Evolutionary conservation across 2,113 vertebrate species (phyloP).

Genomic region (Pagrus major): DNA sequence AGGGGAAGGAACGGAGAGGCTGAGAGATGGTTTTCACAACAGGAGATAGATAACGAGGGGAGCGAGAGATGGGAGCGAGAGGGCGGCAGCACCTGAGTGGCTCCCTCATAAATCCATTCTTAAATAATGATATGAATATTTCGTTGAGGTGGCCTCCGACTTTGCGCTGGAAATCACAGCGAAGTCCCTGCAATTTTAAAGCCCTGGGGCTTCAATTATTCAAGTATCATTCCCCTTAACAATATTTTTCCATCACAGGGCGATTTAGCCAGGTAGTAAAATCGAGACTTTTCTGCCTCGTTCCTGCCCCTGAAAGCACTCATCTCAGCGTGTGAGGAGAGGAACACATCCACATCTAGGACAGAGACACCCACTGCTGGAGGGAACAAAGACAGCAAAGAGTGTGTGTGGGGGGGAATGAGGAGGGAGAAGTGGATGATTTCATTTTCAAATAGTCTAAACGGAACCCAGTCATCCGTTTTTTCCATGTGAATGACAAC

Average conservation of each 20-base stretch:
- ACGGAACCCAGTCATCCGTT: slow-evolving; percentile 24
- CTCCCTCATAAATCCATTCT: slow-evolving; percentile 66
- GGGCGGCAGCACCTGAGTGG: slow-evolving; percentile 53
- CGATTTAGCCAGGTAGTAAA: slow-evolving; percentile 80
- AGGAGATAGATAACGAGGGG: neutral
- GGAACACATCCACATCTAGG: slow-evolving; percentile 74
- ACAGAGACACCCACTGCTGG: slow-evolving; percentile 62
- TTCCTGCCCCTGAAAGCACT: slow-evolving; percentile 79
- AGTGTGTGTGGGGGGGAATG: neutral
- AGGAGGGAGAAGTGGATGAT: slow-evolving; percentile 8
- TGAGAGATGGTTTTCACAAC: slow-evolving; percentile 24
- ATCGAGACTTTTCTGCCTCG: slow-evolving; percentile 62
- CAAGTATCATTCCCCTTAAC: slow-evolving; percentile 80
- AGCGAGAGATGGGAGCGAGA: slow-evolving; percentile 8
- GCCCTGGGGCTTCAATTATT: slow-evolving; percentile 82
- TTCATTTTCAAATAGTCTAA: slow-evolving; percentile 59
- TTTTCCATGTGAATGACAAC: slow-evolving; percentile 25
- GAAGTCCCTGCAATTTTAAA: slow-evolving; percentile 82
- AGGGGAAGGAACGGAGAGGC: neutral
- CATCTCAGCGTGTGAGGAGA: slow-evolving; percentile 73
- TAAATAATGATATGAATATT: slow-evolving; percentile 82
- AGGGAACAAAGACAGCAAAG: slow-evolving; percentile 45
- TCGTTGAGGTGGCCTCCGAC: slow-evolving; percentile 71
- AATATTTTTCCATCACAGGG: slow-evolving; percentile 86
- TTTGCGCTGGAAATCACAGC: slow-evolving; percentile 75